Base-by-base conservation (phyloP, 1,140 invertebrate species). In the Trypoxylus dichotomus region DNA sequence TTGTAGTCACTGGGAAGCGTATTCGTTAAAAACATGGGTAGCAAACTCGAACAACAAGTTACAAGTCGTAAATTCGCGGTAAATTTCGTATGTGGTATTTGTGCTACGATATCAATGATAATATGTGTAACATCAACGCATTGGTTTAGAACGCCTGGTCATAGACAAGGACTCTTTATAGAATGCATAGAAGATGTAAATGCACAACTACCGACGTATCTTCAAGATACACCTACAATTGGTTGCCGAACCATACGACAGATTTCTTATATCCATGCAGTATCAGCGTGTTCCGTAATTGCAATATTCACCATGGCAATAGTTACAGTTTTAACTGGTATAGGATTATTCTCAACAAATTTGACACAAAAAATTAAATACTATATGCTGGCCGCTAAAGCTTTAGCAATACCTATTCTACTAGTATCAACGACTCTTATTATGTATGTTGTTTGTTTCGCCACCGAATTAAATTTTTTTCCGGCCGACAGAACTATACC, bases 111-210 rank as follows among this genome's bases (percentile, higher is more conserved):
- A 68, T 24, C 24, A 24, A 27, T 68, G 60, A 25, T 68, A 68
- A 68, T 21, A 13, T 0, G n/a, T 68, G 60, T 68, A 24, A 68
- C 27, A 27, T 68, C 60, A 21, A 68, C 60, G 6, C 21, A 68
- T 68, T 68, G 60, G 60, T 68, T 68, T 21, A 68, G 27, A 13
- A 68, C 60, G 8, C 60, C 60, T 3, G 60, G 60, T 10, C 60
- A 68, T 15, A 68, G 60, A 27, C 60, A 68, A 68, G 60, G 60
- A 5, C 15, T 68, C 7, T 68, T 68, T 29, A 68, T 1, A 6
- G 8, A 68, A 10, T 68, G 60, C 27, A 68, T 68, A 68, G 60
- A 68, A 25, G 60, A 68, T 27, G n/a, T 68, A 68, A 68, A 68
- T 7, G 27, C 10, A 29, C 10, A n/a, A 13, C 24, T 68, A 13